Percentiles rank a stretch among this genome's conserved stretches.
phyloP scores from a whole-genome alignment of 2,888 invertebrate species.

The Hypercompe scribonia region DNA sequence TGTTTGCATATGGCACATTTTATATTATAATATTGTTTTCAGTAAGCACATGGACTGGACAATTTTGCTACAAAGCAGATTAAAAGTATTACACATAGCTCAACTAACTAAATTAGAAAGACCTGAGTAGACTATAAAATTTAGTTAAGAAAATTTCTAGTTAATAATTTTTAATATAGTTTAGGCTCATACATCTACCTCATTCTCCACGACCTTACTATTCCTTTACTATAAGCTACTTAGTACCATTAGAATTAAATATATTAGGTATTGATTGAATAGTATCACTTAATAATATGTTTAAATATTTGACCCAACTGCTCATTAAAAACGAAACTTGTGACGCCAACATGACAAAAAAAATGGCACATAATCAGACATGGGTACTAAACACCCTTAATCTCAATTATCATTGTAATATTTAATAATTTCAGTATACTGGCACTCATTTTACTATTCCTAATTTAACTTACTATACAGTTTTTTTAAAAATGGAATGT shows the following conservation, averaged over 20 bases:
- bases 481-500: constrained; percentile 73
- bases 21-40: constrained; percentile 1
- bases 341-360: constrained; percentile 28
- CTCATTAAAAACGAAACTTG: constrained; percentile 6
- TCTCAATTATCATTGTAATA: constrained; percentile 50
- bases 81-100: not conserved
- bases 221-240: not conserved
- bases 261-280: constrained; percentile 9
- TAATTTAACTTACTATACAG: constrained; percentile 48
- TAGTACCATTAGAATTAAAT: not conserved
- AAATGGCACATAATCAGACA: constrained; percentile 62
- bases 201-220: not conserved
- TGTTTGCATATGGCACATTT: constrained; percentile 13
- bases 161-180: too few relatives aligned
- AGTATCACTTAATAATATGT: not conserved
- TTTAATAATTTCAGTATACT: constrained; percentile 44
- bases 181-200: too few relatives aligned
- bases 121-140: not conserved
- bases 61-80: not conserved
- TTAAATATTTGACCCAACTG: constrained; percentile 8
- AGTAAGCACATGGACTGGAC: constrained; percentile 1
- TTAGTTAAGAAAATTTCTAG: not conserved
- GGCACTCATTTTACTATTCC: constrained; percentile 24
- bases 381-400: constrained; percentile 49
- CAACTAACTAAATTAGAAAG: not conserved